phyloP scores from a whole-genome alignment of 2,888 invertebrate species.

The Schrankia costaestrigalis region DNA sequence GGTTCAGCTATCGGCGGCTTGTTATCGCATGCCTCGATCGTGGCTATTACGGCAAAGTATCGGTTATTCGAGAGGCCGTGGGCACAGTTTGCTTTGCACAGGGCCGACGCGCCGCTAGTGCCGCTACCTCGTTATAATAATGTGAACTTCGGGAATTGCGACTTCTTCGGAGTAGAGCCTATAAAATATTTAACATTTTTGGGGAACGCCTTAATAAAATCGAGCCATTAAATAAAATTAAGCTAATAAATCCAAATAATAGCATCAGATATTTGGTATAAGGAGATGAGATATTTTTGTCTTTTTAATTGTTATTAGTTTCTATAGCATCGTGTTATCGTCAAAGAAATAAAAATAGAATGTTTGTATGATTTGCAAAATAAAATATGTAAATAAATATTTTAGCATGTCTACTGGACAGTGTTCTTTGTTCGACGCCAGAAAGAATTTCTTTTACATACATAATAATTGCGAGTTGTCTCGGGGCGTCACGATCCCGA shows the following conservation, averaged over 20 bases:
- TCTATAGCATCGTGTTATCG: not conserved
- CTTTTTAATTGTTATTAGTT: not conserved
- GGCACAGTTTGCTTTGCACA: conserved; percentile 75
- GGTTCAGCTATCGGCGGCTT: conserved; percentile 80
- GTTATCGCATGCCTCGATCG: conserved; percentile 79
- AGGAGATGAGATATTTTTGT: not conserved
- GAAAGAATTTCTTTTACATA: conserved; percentile 79
- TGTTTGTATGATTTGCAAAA: not conserved
- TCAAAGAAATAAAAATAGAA: not conserved
- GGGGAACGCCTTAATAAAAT: conserved; percentile 24
- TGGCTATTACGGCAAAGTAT: conserved; percentile 74
- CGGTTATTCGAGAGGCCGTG: conserved; percentile 71
- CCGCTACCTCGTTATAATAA: conserved; percentile 78
- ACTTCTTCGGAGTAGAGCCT: conserved; percentile 66
- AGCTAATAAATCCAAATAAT: conserved; percentile 17
- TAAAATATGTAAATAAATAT: not conserved
- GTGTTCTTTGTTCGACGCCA: conserved; percentile 52
- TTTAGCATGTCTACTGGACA: conserved; percentile 39
- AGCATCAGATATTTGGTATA: not conserved
- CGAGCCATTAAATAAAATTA: conserved; percentile 22
- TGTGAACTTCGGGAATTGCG: conserved; percentile 78
- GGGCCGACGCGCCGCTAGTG: conserved; percentile 58
- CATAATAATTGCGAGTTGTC: conserved; percentile 79
- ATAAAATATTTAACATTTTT: conserved; percentile 41
- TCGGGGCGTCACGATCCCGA: conserved; percentile 79